These are phyloP conservation scores for Antheraea yamamai DNA, from an alignment of 2,888 invertebrate genomes.

Conservation along the genomic window DNA sequence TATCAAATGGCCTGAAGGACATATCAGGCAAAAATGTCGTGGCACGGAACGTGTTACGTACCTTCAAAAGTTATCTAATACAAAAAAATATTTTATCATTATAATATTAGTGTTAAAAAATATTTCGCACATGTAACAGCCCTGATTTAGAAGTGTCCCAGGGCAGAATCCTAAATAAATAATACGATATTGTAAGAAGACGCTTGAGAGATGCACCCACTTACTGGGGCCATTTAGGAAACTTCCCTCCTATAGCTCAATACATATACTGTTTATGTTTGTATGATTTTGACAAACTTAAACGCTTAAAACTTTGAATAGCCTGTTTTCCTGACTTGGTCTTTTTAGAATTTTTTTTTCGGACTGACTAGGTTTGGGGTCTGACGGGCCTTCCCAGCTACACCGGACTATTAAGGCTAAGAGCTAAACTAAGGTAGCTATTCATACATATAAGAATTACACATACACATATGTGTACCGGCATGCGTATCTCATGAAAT, in stretches of 20 bases:
- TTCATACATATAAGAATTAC: no score
- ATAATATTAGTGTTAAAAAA: background rate
- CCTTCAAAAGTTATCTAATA: no score
- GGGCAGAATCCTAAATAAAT: conserved; percentile 56
- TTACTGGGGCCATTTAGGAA: conserved; percentile 30
- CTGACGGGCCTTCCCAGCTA: no score
- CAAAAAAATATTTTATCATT: no score
- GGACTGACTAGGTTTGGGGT: no score
- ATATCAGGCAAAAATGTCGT: no score
- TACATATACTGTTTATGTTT: conserved; percentile 43
- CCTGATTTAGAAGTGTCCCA: conserved; percentile 36
- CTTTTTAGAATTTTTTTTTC: background rate
- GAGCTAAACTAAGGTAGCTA: no score
- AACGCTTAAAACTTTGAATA: background rate
- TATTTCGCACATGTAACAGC: conserved; percentile 31
- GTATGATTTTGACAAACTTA: conserved; percentile 54
- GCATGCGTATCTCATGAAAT: no score
- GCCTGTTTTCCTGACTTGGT: background rate
- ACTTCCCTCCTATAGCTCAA: conserved; percentile 26
- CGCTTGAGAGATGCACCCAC: conserved; percentile 35
- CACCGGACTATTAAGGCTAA: no score
- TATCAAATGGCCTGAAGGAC: no score
- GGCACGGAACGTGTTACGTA: no score
- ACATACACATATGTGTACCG: no score
- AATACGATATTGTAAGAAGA: conserved; percentile 52